Evolutionary conservation across 1,140 invertebrate genomes (phyloP), one percentile per base, ranked within the genome.

Genomic region (Magallana gigas): DNA sequence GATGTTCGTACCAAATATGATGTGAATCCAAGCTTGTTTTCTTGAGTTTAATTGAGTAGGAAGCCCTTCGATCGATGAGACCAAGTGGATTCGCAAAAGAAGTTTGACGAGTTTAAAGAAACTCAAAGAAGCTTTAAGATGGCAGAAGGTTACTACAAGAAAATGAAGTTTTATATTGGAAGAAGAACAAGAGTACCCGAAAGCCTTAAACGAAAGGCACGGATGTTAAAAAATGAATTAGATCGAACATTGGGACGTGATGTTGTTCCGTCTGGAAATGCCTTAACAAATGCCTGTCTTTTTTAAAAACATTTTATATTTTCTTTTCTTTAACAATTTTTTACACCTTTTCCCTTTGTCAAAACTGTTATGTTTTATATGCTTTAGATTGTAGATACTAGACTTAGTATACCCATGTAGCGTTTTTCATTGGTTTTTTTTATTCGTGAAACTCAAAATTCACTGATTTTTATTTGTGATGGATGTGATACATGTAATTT

Each of bases 171-270:
- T 86, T 76, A 76, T 29, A 76, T 48, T 29, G 80, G 58, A 12
- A 82, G 36, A 14, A 9, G 14, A 1, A 81, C 59, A 6, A 36
- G 62, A 3, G 85, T 86, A 8, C 85, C 85, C 29, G 56, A n/a
- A 18, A 58, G 16, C n/a, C 82, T 86, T 9, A 86, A 86, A 62
- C 12, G 16, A 57, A 86, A 86, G 82, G 76, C 85, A 1, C 48
- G n/a, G 14, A 23, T 18, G 29, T 81, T 82, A 11, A 57, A 82
- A 18, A 23, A 62, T 82, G 82, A 86, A 58, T 23, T 86, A 8
- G 85, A 86, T 57, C 48, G 56, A 48, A 60, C 58, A 11, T 86
- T 86, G 56, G 85, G 85, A 82, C 80, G 56, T 58, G 85, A 81
- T 18, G 56, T 82, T 29, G 60, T 86, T 56, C 85, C 85, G 36